Percentiles rank a stretch among this genome's conserved stretches.
phyloP scores from a whole-genome alignment of 2,888 invertebrate genomes.

The Cataglyphis cursor region DNA sequence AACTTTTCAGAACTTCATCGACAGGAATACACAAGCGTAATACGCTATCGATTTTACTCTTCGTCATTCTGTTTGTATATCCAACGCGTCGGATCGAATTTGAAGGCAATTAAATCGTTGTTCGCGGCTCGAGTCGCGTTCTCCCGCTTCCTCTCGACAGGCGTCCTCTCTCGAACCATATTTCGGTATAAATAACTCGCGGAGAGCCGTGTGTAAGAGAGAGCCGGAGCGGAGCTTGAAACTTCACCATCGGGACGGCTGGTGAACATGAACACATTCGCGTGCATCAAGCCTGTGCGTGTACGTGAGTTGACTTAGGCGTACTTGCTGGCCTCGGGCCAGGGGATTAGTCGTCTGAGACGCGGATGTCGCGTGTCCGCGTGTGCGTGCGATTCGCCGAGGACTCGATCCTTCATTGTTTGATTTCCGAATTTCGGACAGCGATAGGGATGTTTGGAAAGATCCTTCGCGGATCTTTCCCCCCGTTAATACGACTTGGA shows the following conservation, averaged over 20 bases:
- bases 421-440: conserved; percentile 68
- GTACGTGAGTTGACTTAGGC: conserved; percentile 38
- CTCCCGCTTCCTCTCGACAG: conserved; percentile 42
- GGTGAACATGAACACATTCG: conserved; percentile 50
- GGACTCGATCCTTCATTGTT: conserved; percentile 60
- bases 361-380: conserved; percentile 63
- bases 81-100: conserved; percentile 12
- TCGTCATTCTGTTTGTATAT: neutral
- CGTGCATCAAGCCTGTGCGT: neutral
- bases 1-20: neutral
- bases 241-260: neutral
- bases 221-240: conserved; percentile 15
- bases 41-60: neutral
- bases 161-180: conserved; percentile 64
- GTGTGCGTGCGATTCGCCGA: conserved; percentile 62
- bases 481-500: neutral
- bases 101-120: conserved; percentile 53
- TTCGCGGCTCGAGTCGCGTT: conserved; percentile 18
- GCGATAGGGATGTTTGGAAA: conserved; percentile 33
- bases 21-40: neutral
- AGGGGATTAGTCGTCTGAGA: conserved; percentile 77
- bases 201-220: conserved; percentile 60
- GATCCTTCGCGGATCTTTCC: neutral
- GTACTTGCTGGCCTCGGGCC: conserved; percentile 72
- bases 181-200: conserved; percentile 80